A percentile compares a stretch with the other conserved stretches of the same genome.
phyloP scores from a whole-genome alignment of 2,113 vertebrate species.

The Ammodytes dubius region DNA sequence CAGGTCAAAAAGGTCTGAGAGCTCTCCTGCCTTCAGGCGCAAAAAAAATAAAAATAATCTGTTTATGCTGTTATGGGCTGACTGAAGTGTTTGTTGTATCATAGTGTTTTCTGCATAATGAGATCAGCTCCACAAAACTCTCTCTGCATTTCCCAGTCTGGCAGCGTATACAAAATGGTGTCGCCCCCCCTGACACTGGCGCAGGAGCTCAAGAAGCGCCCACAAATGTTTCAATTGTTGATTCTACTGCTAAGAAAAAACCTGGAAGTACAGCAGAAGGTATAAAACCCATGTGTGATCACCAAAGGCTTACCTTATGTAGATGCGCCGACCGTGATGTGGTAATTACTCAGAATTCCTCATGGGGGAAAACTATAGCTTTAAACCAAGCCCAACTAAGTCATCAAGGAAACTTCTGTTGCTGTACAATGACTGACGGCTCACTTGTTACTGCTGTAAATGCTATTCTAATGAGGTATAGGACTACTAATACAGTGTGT shows the following conservation, averaged over 20 bases:
- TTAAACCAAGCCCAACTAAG: slow-evolving; percentile 20
- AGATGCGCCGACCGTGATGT: no score
- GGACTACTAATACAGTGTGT: background rate
- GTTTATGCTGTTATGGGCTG: slow-evolving; percentile 44
- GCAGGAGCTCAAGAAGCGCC: no score
- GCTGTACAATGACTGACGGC: slow-evolving; percentile 36
- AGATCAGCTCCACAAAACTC: background rate
- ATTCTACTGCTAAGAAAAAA: no score
- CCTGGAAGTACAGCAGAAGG: no score
- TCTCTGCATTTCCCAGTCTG: no score
- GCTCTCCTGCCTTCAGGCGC: slow-evolving; percentile 39
- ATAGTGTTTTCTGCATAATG: background rate
- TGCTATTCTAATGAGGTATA: slow-evolving; percentile 34
- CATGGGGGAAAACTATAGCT: background rate
- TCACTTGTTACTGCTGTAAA: background rate
- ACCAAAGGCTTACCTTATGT: no score
- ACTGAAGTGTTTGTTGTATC: slow-evolving; percentile 29
- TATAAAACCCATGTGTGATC: no score
- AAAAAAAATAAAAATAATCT: slow-evolving; percentile 60
- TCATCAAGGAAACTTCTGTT: slow-evolving; percentile 25
- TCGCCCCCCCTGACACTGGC: no score
- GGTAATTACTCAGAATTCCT: no score
- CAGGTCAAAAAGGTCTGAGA: slow-evolving; percentile 66
- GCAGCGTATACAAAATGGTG: no score
- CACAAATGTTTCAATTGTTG: no score